Percentiles rank a stretch among this genome's conserved stretches.
These are phyloP conservation scores for Campylomormyrus numenius DNA, from an alignment of 2,113 vertebrate genomes.

Conservation along the genomic window DNA sequence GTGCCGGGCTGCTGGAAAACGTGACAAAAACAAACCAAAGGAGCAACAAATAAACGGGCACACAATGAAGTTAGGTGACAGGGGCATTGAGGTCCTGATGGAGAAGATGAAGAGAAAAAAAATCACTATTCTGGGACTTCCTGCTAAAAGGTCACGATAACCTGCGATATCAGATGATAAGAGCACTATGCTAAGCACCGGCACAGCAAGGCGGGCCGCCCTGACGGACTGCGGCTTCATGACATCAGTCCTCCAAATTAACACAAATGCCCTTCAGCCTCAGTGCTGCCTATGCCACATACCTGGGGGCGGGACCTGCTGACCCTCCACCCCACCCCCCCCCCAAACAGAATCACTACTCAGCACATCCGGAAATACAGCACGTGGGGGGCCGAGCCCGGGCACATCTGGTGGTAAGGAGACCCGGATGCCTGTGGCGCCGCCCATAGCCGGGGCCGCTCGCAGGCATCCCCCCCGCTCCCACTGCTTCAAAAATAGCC, in stretches of 20 bases:
- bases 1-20: not conserved
- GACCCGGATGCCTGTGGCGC: conserved; percentile 83
- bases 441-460: conserved; percentile 77
- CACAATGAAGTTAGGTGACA: not conserved
- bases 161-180: conserved; percentile 39
- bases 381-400: conserved; percentile 46
- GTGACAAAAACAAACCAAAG: conserved; percentile 7
- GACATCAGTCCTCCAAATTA: conserved; percentile 49
- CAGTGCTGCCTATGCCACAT: conserved; percentile 22
- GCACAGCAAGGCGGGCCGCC: conserved; percentile 36
- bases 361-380: conserved; percentile 23
- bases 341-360: conserved; percentile 29
- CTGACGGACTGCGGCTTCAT: conserved; percentile 30
- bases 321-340: conserved; percentile 1
- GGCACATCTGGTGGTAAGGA: conserved; percentile 78
- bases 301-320: conserved; percentile 22
- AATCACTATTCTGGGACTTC: conserved; percentile 37
- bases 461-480: conserved; percentile 53
- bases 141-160: conserved; percentile 36
- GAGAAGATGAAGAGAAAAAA: conserved; percentile 1
- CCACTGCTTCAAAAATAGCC: conserved; percentile 77
- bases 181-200: conserved; percentile 27
- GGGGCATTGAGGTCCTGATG: not conserved
- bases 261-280: conserved; percentile 32
- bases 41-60: conserved; percentile 10